Percentiles rank a stretch among this genome's conserved stretches.
Evolutionary conservation across 2,113 vertebrate species (phyloP).

Genomic region (Labeo catla): DNA sequence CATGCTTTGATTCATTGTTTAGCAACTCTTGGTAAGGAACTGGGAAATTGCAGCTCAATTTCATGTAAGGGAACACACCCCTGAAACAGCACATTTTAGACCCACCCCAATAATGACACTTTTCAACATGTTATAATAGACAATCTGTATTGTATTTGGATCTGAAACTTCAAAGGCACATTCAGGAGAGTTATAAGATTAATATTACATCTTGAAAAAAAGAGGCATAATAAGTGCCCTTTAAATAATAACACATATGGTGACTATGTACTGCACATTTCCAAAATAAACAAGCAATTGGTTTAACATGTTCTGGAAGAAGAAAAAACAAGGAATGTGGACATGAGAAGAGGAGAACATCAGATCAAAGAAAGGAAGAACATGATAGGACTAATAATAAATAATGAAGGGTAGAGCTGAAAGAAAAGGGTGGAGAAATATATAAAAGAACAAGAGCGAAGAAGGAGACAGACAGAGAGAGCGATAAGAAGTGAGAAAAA

Average conservation of each 20-base stretch:
- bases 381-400: neutral
- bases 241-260: neutral
- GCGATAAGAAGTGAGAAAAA: constrained; percentile 13
- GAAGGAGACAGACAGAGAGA: neutral
- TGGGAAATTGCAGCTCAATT: too few relatives aligned
- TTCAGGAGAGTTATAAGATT: too few relatives aligned
- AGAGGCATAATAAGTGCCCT: too few relatives aligned
- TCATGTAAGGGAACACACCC: too few relatives aligned
- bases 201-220: too few relatives aligned
- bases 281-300: neutral
- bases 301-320: neutral
- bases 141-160: too few relatives aligned
- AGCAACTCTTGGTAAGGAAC: too few relatives aligned
- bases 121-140: too few relatives aligned
- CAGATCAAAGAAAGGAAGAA: neutral
- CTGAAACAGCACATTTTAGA: too few relatives aligned
- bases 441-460: neutral
- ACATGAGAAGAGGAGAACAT: neutral
- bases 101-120: too few relatives aligned
- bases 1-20: too few relatives aligned
- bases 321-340: neutral
- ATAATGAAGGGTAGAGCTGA: neutral
- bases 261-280: neutral
- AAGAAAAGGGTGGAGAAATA: neutral
- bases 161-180: too few relatives aligned